Percentiles rank a stretch among this genome's conserved stretches.
Evolutionary conservation across 2,888 invertebrate genomes (phyloP).

Genomic region (Odontomyia ornata): DNA sequence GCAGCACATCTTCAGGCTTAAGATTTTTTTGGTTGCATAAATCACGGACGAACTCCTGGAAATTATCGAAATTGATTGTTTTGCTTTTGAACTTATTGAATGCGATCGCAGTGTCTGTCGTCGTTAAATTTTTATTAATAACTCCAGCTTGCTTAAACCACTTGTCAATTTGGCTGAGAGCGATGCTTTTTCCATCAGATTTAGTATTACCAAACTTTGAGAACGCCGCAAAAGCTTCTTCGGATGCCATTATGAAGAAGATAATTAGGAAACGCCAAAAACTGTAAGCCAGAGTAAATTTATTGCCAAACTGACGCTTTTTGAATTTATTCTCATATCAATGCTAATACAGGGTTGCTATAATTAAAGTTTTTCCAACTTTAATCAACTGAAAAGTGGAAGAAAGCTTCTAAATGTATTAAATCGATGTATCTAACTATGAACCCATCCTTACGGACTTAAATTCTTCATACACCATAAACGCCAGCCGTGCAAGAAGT

Average conservation of each 20-base stretch:
- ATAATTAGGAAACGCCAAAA: no score
- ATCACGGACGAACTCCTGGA: constrained; percentile 70
- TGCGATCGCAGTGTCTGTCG: constrained; percentile 76
- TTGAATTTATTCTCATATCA: no score
- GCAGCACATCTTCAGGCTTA: constrained; percentile 69
- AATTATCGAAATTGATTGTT: constrained; percentile 61
- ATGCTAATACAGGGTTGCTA: no score
- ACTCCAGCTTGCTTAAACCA: constrained; percentile 80
- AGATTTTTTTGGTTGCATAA: constrained; percentile 73
- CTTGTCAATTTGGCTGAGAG: constrained; percentile 75
- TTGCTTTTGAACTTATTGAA: constrained; percentile 72
- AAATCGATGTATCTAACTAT: no score
- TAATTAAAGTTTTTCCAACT: no score
- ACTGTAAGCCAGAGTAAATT: no score
- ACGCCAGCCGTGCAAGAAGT: background rate
- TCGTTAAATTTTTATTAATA: constrained; percentile 71
- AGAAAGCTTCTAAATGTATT: no score
- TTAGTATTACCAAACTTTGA: constrained; percentile 75
- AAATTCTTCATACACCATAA: no score
- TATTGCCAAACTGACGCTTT: no score
- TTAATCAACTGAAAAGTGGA: no score
- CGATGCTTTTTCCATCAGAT: constrained; percentile 73
- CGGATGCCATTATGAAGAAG: no score
- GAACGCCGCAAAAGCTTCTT: constrained; percentile 69
- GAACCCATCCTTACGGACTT: no score